Evolutionary conservation across 2,888 invertebrate genomes (phyloP).

Genomic region (Heliconius hortense): DNA sequence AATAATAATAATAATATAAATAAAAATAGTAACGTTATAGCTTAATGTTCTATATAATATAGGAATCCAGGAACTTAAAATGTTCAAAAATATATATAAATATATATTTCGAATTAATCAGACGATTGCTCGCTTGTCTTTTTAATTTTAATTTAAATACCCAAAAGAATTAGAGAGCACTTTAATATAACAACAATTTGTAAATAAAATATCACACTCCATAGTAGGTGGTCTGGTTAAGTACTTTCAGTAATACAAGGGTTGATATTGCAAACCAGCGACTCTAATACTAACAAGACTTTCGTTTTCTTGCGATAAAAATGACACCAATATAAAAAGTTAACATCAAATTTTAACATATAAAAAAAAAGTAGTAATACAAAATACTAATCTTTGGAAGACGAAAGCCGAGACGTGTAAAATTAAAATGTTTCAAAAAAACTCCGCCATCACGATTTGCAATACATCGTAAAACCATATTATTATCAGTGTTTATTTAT

Average conservation of each 20-base stretch:
- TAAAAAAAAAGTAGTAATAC: conserved; percentile 33
- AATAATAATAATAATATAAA: conserved; percentile 36
- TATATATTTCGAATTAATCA: conserved; percentile 34
- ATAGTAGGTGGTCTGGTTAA: conserved; percentile 75
- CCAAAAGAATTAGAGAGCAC: conserved; percentile 68
- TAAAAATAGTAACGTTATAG: conserved; percentile 38
- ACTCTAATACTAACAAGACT: conserved; percentile 48
- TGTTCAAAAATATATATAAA: conserved; percentile 42
- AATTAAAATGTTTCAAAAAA: conserved; percentile 19
- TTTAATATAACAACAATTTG: conserved; percentile 52
- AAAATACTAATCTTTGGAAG: conserved; percentile 39
- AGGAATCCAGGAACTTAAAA: conserved; percentile 50
- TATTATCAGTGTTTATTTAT: conserved; percentile 54
- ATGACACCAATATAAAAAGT: conserved; percentile 40
- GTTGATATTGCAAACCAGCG: conserved; percentile 61
- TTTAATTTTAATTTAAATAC: conserved; percentile 38
- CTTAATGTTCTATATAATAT: conserved; percentile 40
- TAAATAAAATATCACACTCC: conserved; percentile 75
- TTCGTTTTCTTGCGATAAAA: conserved; percentile 30
- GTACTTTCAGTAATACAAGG: conserved; percentile 63
- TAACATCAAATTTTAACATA: conserved; percentile 31
- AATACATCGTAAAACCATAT: conserved; percentile 55
- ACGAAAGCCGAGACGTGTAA: conserved; percentile 36
- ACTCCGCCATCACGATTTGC: conserved; percentile 46
- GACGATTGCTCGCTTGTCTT: conserved; percentile 39